phyloP scores from a whole-genome alignment of 2,797 vertebrate species.

The Pangasius sanitwongsei region DNA sequence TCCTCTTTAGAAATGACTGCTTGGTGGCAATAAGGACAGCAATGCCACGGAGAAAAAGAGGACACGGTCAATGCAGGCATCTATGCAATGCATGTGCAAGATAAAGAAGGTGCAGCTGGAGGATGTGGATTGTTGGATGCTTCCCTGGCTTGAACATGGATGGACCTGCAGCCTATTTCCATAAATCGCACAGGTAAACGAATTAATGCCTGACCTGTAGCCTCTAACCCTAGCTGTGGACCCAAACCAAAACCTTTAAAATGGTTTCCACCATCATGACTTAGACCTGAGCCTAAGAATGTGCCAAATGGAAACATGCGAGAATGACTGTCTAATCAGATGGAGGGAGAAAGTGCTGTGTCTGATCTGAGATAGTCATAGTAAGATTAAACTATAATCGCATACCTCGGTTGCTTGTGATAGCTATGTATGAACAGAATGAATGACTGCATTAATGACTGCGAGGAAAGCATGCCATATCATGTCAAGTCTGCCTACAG shows the following conservation, averaged over 20 bases:
- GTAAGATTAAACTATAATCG: background rate
- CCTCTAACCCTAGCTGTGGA: background rate
- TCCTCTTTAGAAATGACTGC: background rate
- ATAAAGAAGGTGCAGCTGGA: conserved; percentile 19
- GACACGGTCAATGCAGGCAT: conserved; percentile 14
- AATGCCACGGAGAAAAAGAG: background rate
- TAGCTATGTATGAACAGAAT: background rate
- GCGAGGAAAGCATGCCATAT: background rate
- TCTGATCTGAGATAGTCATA: background rate
- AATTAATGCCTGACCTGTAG: background rate
- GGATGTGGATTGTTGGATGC: background rate
- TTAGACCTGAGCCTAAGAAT: background rate
- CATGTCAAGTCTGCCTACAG: background rate
- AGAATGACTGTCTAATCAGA: background rate
- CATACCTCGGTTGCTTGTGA: background rate
- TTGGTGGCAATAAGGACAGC: background rate
- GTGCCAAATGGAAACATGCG: background rate
- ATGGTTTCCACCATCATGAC: background rate
- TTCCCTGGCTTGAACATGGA: background rate
- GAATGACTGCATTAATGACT: background rate
- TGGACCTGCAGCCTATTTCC: conserved; percentile 13
- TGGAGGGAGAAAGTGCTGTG: background rate
- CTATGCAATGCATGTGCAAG: conserved; percentile 20
- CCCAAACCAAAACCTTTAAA: background rate
- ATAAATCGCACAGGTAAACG: background rate